phyloP scores from a whole-genome alignment of 2,888 invertebrate genomes.

The Lepidonotus clava region DNA sequence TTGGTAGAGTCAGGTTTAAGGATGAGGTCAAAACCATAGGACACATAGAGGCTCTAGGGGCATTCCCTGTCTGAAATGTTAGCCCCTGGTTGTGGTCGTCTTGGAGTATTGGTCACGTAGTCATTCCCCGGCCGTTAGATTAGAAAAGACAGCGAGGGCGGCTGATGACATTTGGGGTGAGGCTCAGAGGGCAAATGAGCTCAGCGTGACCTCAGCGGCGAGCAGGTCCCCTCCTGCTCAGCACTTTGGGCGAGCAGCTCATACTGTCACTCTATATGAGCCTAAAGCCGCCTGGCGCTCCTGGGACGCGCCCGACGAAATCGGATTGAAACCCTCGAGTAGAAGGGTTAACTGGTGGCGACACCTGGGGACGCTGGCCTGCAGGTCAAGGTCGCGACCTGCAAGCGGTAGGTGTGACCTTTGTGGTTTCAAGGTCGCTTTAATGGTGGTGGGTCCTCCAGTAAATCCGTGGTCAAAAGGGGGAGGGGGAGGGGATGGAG shows the following conservation, averaged over 20 bases:
- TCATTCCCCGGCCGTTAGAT: background rate
- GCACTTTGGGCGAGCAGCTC: slow-evolving; percentile 32
- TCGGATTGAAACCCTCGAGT: background rate
- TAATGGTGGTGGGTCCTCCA: background rate
- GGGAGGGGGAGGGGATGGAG: background rate
- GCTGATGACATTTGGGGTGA: slow-evolving; percentile 18
- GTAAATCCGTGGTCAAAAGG: background rate
- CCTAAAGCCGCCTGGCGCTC: background rate
- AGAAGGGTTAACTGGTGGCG: slow-evolving; percentile 42
- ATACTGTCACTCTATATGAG: background rate
- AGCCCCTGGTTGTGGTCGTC: too few species aligned
- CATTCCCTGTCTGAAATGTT: too few species aligned
- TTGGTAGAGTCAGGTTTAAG: too few species aligned
- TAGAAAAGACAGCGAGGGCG: background rate
- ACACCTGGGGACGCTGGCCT: slow-evolving; percentile 17
- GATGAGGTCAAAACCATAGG: too few species aligned
- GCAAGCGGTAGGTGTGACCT: slow-evolving; percentile 13
- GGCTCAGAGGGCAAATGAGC: background rate
- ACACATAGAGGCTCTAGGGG: too few species aligned
- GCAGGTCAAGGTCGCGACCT: slow-evolving; percentile 32
- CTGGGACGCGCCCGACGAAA: background rate
- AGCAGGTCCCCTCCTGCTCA: slow-evolving; percentile 2
- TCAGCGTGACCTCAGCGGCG: slow-evolving; percentile 13
- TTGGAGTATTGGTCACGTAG: too few species aligned
- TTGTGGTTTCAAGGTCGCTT: slow-evolving; percentile 30